These are phyloP conservation scores for Hemibagrus wyckioides DNA, from an alignment of 2,113 vertebrate species.

Conservation along the genomic window DNA sequence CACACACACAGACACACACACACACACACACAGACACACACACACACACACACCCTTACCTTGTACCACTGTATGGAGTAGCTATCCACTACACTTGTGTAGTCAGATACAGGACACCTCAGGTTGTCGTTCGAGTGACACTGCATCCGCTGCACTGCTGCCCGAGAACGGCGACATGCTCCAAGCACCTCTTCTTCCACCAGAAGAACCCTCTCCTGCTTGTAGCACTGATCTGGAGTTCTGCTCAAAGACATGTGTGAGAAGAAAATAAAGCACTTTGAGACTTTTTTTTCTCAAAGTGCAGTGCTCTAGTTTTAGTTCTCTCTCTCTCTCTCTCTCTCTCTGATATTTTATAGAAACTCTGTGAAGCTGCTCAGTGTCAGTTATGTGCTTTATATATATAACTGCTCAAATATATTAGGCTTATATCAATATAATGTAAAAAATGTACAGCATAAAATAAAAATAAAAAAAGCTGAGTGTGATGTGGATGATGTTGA, in stretches of 20 bases:
- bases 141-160: not conserved
- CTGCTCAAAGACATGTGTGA: slow-evolving; percentile 51
- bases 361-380: too few species aligned
- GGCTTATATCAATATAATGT: not conserved
- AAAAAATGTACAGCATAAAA: not conserved
- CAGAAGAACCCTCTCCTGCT: slow-evolving; percentile 55
- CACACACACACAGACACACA: not conserved
- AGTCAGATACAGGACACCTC: slow-evolving; percentile 74
- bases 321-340: not conserved
- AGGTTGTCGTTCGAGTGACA: slow-evolving; percentile 59
- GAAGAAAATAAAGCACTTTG: not conserved
- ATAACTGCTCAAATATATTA: not conserved
- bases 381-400: not conserved
- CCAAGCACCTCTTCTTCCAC: slow-evolving; percentile 45
- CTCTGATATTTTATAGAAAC: too few species aligned
- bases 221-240: slow-evolving; percentile 61
- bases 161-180: slow-evolving; percentile 50
- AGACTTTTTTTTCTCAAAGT: not conserved
- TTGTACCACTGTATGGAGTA: slow-evolving; percentile 80
- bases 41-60: slow-evolving; percentile 56
- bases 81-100: slow-evolving; percentile 65
- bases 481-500: not conserved
- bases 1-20: not conserved
- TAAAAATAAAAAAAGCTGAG: not conserved
- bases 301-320: not conserved